These are phyloP conservation scores for Drosophila sordidula DNA, from an alignment of 2,888 invertebrate species.

Conservation along the genomic window DNA sequence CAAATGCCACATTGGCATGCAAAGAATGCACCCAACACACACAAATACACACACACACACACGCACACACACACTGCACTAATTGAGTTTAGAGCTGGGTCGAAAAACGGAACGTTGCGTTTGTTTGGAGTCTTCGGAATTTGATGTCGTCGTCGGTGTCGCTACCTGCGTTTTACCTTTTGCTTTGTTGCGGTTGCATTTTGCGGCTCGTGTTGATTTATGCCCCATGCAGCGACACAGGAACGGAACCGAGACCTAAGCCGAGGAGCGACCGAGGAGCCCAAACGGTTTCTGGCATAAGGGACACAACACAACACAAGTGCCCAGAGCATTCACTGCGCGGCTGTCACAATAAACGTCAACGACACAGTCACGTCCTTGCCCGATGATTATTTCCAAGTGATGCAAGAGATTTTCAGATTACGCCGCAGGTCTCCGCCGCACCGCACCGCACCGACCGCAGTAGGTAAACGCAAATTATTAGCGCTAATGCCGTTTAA, in stretches of 20 bases:
- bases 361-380: conserved; percentile 72
- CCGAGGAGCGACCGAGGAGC: conserved; percentile 43
- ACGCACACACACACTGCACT: conserved; percentile 51
- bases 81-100: conserved; percentile 67
- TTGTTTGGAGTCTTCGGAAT: conserved; percentile 53
- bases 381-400: conserved; percentile 57
- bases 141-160: conserved; percentile 58
- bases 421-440: conserved; percentile 28
- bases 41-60: conserved; percentile 24
- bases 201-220: conserved; percentile 71
- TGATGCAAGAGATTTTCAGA: conserved; percentile 60
- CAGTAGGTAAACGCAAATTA: conserved; percentile 58
- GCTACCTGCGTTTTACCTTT: conserved; percentile 67
- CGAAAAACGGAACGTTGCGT: conserved; percentile 50
- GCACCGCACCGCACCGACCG: not conserved
- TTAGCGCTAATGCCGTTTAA: conserved; percentile 65
- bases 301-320: conserved; percentile 10
- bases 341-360: conserved; percentile 71
- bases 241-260: conserved; percentile 34
- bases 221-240: conserved; percentile 61
- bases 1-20: conserved; percentile 78
- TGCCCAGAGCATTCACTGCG: conserved; percentile 26
- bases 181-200: conserved; percentile 59
- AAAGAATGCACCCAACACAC: conserved; percentile 65
- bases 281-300: conserved; percentile 14